Percentiles rank a stretch among this genome's conserved stretches.
Evolutionary conservation across 1,140 invertebrate species (phyloP).

Genomic region (Drosophila guanche): DNA sequence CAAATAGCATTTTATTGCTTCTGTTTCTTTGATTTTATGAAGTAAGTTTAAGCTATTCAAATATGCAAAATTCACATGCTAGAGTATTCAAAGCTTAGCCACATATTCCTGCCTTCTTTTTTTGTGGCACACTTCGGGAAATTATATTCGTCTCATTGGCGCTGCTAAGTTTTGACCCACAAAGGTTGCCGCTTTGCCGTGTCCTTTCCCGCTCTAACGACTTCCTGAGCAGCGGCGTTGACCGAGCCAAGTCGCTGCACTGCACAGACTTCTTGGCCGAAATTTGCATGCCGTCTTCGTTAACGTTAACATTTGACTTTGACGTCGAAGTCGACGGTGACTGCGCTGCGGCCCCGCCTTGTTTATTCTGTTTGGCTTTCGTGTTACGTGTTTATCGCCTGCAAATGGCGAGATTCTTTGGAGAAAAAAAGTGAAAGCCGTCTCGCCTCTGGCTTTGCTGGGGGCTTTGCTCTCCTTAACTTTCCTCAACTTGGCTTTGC

Average conservation of each 20-base stretch:
- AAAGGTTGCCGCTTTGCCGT: constrained; percentile 57
- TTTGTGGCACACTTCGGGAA: constrained; percentile 55
- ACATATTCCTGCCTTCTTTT: too few species aligned
- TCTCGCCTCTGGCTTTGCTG: constrained; percentile 41
- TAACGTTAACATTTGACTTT: constrained; percentile 2
- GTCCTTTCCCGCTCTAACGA: constrained; percentile 61
- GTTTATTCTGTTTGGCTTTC: constrained; percentile 62
- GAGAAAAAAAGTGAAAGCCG: constrained; percentile 64
- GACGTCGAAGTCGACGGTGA: constrained; percentile 12
- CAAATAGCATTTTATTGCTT: too few species aligned
- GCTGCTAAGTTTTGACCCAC: constrained; percentile 66
- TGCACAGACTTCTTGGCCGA: constrained; percentile 24
- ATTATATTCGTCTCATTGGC: constrained; percentile 13
- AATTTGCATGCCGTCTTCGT: constrained; percentile 57
- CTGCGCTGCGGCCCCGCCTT: constrained; percentile 12
- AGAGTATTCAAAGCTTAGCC: too few species aligned
- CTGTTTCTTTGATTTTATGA: constrained; percentile 51
- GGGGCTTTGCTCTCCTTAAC: constrained; percentile 28
- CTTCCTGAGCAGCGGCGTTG: constrained; percentile 51
- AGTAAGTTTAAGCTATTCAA: too few species aligned
- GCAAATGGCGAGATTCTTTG: constrained; percentile 56
- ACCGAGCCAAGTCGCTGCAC: constrained; percentile 17
- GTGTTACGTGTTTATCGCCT: constrained; percentile 75
- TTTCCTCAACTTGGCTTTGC: constrained; percentile 7
- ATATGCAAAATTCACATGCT: too few species aligned